Percentiles rank a stretch among this genome's conserved stretches.
Evolutionary conservation across 2,888 invertebrate genomes (phyloP).

Genomic region (Pachliopta kotzebuea): DNA sequence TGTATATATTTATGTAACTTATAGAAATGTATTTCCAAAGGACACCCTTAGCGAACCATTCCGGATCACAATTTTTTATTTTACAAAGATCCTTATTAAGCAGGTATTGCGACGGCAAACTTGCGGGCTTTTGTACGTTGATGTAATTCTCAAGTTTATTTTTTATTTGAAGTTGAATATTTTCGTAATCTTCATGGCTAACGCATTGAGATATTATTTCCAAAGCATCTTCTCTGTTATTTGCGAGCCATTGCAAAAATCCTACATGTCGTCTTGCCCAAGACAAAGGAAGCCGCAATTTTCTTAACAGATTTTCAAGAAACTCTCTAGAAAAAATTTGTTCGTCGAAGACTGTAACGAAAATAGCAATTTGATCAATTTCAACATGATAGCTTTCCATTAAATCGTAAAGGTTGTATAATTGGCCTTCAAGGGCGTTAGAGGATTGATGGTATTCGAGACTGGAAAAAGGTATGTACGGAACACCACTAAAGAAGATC

Average conservation of each 20-base stretch:
- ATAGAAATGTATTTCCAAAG: conserved; percentile 16
- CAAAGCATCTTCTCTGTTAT: background rate
- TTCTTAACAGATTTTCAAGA: conserved; percentile 34
- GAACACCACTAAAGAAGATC: conserved; percentile 39
- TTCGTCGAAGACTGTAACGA: conserved; percentile 39
- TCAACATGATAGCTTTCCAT: conserved; percentile 36
- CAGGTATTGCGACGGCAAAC: conserved; percentile 13
- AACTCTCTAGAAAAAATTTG: conserved; percentile 34
- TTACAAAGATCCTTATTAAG: background rate
- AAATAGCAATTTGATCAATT: conserved; percentile 39
- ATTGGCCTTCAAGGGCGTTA: conserved; percentile 34
- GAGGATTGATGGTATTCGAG: conserved; percentile 28
- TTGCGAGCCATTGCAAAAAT: conserved; percentile 11
- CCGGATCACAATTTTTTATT: conserved; percentile 7
- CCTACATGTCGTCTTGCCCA: background rate
- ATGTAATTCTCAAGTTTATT: background rate
- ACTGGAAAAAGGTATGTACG: conserved; percentile 38
- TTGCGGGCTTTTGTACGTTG: background rate
- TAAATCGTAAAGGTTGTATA: conserved; percentile 38
- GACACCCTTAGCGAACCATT: conserved; percentile 26
- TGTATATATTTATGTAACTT: conserved; percentile 22
- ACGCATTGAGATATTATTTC: background rate
- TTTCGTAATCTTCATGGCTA: background rate
- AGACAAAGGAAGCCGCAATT: background rate
- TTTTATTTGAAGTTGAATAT: conserved; percentile 5